A percentile compares a stretch with the other conserved stretches of the same genome.
Conservation (phyloP, 2,888 invertebrate species). For the Drosophila rubida region DNA sequence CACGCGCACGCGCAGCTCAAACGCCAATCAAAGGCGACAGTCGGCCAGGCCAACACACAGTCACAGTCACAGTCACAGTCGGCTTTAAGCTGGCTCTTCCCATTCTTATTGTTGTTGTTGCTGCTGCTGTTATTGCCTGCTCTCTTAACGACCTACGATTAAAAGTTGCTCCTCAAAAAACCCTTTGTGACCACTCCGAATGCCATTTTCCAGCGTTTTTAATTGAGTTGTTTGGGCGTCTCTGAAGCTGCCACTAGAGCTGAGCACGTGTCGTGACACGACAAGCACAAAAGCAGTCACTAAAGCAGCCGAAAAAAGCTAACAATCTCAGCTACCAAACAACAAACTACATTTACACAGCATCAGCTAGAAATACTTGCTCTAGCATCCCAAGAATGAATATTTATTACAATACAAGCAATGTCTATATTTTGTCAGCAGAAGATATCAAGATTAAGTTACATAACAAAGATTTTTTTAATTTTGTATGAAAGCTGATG, state of each 20-base stretch:
- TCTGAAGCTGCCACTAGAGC: slow-evolving; percentile 17
- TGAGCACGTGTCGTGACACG: slow-evolving; percentile 18
- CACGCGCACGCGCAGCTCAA: slow-evolving; percentile 78
- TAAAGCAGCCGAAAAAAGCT: background rate
- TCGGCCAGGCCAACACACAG: slow-evolving; percentile 32
- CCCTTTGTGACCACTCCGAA: slow-evolving; percentile 45
- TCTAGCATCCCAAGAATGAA: no score
- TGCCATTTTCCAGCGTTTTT: slow-evolving; percentile 41
- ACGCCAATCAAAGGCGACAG: slow-evolving; percentile 71
- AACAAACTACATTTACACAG: no score
- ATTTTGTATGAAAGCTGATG: no score
- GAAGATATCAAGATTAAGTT: no score
- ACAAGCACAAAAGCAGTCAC: background rate
- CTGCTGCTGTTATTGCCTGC: slow-evolving; percentile 23
- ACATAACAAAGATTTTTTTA: no score
- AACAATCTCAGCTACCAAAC: background rate
- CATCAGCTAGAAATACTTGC: no score
- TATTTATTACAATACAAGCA: no score
- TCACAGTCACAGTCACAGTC: slow-evolving; percentile 18
- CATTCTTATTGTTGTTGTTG: background rate
- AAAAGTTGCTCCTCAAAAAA: slow-evolving; percentile 40
- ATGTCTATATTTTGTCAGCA: no score
- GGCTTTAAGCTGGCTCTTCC: background rate
- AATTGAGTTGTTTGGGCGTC: slow-evolving; percentile 60
- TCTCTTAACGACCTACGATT: slow-evolving; percentile 48